Evolutionary conservation across 1,140 invertebrate genomes (phyloP).

Genomic region (Orussus abietinus): DNA sequence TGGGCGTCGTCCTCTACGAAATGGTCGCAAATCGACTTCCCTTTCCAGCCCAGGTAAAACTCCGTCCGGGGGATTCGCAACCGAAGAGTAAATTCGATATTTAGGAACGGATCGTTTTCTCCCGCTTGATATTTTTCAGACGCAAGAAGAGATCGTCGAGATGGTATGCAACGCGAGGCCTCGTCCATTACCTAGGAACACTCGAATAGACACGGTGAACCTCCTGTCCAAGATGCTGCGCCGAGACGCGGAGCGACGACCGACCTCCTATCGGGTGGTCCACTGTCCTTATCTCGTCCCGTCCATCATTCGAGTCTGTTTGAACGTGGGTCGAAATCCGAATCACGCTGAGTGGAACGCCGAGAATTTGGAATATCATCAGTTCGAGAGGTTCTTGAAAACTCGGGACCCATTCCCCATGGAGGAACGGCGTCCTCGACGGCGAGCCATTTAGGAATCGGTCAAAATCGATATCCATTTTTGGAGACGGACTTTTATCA

Average conservation of each 20-base stretch:
- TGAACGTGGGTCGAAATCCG: slow-evolving; percentile 38
- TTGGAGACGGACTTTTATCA: no score
- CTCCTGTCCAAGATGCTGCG: slow-evolving; percentile 42
- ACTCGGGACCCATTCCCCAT: no score
- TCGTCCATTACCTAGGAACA: slow-evolving; percentile 20
- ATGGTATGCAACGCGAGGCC: slow-evolving; percentile 30
- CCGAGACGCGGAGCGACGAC: slow-evolving; percentile 29
- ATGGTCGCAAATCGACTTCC: slow-evolving; percentile 60
- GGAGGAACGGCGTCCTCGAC: no score
- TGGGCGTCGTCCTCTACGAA: slow-evolving; percentile 82
- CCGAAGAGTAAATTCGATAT: no score
- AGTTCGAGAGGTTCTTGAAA: no score
- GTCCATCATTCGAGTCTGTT: slow-evolving; percentile 29
- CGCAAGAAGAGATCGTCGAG: slow-evolving; percentile 25
- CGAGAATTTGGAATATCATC: no score
- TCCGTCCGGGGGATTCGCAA: no score
- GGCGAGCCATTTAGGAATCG: no score
- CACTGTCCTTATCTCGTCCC: slow-evolving; percentile 36
- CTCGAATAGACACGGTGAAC: slow-evolving; percentile 21
- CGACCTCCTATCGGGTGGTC: slow-evolving; percentile 33
- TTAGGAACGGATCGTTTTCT: not conserved
- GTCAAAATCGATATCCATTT: no score
- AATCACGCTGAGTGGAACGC: no score
- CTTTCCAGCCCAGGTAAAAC: slow-evolving; percentile 62
- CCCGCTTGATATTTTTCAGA: no score